Conservation (phyloP, 2,888 invertebrate species). For the Himalopsyche tibetana region DNA sequence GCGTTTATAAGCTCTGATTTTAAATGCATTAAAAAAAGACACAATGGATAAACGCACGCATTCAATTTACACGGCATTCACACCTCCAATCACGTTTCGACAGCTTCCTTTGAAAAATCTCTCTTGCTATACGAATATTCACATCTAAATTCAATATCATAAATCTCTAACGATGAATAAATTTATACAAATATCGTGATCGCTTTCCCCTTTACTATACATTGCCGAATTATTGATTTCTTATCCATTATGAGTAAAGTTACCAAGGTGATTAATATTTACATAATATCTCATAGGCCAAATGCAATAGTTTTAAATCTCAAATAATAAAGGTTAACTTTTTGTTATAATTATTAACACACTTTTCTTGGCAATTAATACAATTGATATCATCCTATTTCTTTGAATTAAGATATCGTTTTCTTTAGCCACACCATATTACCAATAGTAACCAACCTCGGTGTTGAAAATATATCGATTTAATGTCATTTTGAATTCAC, state of each 20-base stretch:
- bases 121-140: not conserved
- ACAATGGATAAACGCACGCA: slow-evolving; percentile 10
- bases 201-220: not conserved
- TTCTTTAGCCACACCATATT: no score
- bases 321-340: no score
- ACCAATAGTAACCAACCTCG: no score
- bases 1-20: slow-evolving; percentile 30
- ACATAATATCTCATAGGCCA: no score
- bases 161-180: not conserved
- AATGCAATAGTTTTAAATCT: no score
- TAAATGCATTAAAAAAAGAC: slow-evolving; percentile 13
- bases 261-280: no score
- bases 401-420: no score
- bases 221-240: not conserved
- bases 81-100: slow-evolving; percentile 35
- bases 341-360: no score
- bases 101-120: slow-evolving; percentile 36
- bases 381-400: no score
- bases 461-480: no score
- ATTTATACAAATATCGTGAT: slow-evolving; percentile 14
- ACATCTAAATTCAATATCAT: not conserved
- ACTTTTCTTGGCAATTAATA: no score
- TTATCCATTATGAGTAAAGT: not conserved
- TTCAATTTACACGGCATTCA: slow-evolving; percentile 35
- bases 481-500: not conserved